Evolutionary conservation across 2,888 invertebrate genomes (phyloP).

Genomic region (Chloromyia formosa): DNA sequence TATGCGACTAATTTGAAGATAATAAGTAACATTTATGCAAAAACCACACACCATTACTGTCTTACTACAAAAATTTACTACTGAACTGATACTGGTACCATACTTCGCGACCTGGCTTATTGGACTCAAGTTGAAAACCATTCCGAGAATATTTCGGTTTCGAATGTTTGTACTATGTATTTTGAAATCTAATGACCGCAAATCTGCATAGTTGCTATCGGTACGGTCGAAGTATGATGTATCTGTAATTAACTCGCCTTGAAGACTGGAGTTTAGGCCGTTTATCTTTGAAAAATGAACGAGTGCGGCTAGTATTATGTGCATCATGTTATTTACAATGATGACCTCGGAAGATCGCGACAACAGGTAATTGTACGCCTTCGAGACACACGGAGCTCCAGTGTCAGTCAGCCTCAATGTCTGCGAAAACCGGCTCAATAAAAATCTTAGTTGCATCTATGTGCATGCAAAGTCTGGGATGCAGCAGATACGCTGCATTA

Average conservation of each 20-base stretch:
- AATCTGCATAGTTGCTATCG: background rate
- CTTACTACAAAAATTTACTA: too few species aligned
- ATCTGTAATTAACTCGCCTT: background rate
- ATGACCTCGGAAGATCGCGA: slow-evolving; percentile 4
- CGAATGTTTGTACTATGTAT: background rate
- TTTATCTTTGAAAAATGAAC: background rate
- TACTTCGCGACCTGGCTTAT: too few species aligned
- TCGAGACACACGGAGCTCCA: background rate
- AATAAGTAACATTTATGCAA: too few species aligned
- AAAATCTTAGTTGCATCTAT: background rate
- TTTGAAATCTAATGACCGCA: slow-evolving; percentile 19
- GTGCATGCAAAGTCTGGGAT: background rate
- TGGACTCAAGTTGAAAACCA: background rate
- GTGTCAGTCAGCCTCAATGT: background rate
- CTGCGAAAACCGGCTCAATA: background rate
- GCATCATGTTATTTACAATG: background rate
- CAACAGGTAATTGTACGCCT: slow-evolving; percentile 14
- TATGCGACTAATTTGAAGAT: too few species aligned
- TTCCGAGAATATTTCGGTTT: background rate
- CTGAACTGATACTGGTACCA: too few species aligned
- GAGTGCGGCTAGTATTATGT: too few species aligned
- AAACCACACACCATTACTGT: too few species aligned
- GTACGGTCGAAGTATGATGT: background rate
- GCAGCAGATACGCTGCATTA: too few species aligned
- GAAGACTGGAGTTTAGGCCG: background rate